A percentile compares a stretch with the other conserved stretches of the same genome.
Evolutionary conservation across 2,888 invertebrate species (phyloP).

Genomic region (Latrodectus elegans): DNA sequence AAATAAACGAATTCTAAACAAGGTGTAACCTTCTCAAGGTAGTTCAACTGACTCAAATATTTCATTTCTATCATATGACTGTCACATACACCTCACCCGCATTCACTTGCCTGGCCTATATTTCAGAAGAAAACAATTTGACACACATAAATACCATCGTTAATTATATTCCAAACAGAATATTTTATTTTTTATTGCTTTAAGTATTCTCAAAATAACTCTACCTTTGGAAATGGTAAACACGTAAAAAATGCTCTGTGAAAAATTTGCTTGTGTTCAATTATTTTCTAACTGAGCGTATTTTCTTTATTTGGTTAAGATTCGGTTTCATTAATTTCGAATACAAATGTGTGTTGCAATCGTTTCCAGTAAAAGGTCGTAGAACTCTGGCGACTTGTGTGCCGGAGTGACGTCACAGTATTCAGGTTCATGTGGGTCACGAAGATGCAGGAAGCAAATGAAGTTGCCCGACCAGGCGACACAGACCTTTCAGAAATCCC

Average conservation of each 20-base stretch:
- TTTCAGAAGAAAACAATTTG: conserved; percentile 39
- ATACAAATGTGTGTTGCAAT: conserved; percentile 55
- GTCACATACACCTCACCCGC: conserved; percentile 54
- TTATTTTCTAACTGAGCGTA: background rate
- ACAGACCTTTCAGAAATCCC: conserved; percentile 53
- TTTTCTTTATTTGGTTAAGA: too few relatives aligned
- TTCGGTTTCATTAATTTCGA: background rate
- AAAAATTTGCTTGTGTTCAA: background rate
- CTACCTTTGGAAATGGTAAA: too few relatives aligned
- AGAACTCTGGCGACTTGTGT: conserved; percentile 56
- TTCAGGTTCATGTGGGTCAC: conserved; percentile 63
- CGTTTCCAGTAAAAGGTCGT: conserved; percentile 46
- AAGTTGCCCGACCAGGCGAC: conserved; percentile 57
- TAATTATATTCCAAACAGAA: conserved; percentile 28
- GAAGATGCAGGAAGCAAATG: conserved; percentile 59
- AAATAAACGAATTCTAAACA: too few relatives aligned
- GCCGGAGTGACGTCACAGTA: conserved; percentile 51
- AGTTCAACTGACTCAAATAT: too few relatives aligned
- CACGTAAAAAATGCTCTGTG: too few relatives aligned
- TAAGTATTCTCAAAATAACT: too few relatives aligned
- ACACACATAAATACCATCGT: conserved; percentile 37
- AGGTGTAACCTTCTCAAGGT: too few relatives aligned
- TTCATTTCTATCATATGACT: background rate
- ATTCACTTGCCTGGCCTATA: conserved; percentile 36
- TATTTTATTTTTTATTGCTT: too few relatives aligned